Conservation (phyloP, 2,113 vertebrate species). For the Capreolus pygargus region DNA sequence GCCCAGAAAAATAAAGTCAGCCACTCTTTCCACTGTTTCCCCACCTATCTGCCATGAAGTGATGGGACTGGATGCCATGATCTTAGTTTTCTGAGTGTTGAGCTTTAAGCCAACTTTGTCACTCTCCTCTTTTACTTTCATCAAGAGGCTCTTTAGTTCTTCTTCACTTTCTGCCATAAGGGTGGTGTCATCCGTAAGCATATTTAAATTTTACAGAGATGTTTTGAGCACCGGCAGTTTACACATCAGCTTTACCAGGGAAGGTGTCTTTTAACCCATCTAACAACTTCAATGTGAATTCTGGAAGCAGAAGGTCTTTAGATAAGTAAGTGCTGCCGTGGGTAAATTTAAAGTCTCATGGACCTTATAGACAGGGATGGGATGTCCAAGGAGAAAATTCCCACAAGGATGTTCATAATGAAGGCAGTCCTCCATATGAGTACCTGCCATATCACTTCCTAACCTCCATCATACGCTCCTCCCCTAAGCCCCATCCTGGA, state of each 20-base stretch:
- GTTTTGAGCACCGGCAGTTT: neutral
- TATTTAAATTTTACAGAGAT: neutral
- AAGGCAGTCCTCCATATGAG: neutral
- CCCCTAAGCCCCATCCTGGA: accelerated
- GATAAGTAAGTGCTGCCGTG: neutral
- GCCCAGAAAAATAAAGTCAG: too few species aligned
- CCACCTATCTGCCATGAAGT: too few species aligned
- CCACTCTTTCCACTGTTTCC: too few species aligned
- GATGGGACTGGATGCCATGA: too few species aligned
- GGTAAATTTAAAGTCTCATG: neutral
- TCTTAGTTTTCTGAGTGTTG: too few species aligned
- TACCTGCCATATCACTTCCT: too few species aligned
- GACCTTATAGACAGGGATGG: neutral
- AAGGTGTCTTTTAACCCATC: neutral
- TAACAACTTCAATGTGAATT: neutral
- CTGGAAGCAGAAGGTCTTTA: neutral
- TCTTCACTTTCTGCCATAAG: too few species aligned
- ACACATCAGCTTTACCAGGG: neutral
- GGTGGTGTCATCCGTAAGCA: neutral
- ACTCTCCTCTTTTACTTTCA: too few species aligned
- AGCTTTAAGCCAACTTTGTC: too few species aligned
- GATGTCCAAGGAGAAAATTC: neutral
- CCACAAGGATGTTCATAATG: neutral
- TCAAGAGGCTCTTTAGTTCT: too few species aligned
- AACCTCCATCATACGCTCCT: accelerated